These are phyloP conservation scores for Alfaro cultratus DNA, from an alignment of 2,797 vertebrate genomes.

Conservation along the genomic window DNA sequence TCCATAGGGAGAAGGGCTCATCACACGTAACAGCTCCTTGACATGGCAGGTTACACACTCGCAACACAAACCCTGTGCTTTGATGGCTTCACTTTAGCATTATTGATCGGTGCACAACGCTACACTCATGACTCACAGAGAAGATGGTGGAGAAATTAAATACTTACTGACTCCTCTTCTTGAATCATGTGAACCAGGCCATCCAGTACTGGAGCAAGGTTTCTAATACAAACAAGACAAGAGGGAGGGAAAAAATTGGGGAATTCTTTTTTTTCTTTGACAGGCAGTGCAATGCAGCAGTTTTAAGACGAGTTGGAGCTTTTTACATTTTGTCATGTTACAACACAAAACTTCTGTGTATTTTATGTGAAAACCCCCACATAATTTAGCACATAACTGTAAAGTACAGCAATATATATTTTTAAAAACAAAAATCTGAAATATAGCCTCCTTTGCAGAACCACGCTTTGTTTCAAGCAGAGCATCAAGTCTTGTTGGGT, in stretches of 20 bases:
- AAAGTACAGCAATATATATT: neutral
- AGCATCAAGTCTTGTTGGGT: neutral
- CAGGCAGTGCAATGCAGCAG: neutral
- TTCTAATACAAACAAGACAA: slow-evolving; percentile 76
- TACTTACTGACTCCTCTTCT: slow-evolving; percentile 96
- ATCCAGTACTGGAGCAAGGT: slow-evolving; percentile 94
- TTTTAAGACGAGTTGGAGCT: neutral
- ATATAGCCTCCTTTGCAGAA: neutral
- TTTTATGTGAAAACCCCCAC: neutral
- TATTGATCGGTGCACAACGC: neutral
- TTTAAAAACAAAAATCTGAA: neutral
- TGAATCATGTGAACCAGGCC: slow-evolving; percentile 98
- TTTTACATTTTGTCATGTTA: neutral
- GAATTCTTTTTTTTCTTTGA: neutral
- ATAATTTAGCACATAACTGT: neutral
- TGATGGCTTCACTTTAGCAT: slow-evolving; percentile 2
- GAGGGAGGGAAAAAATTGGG: neutral
- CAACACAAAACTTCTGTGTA: neutral
- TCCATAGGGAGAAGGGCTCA: neutral
- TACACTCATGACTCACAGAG: neutral
- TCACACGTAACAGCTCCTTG: neutral
- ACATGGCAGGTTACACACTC: neutral
- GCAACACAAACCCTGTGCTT: neutral
- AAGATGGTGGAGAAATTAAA: slow-evolving; percentile 21
- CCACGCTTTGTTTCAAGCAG: neutral